Evolutionary conservation across 1,140 invertebrate species (phyloP).

Genomic region (Polypedilum vanderplanki): DNA sequence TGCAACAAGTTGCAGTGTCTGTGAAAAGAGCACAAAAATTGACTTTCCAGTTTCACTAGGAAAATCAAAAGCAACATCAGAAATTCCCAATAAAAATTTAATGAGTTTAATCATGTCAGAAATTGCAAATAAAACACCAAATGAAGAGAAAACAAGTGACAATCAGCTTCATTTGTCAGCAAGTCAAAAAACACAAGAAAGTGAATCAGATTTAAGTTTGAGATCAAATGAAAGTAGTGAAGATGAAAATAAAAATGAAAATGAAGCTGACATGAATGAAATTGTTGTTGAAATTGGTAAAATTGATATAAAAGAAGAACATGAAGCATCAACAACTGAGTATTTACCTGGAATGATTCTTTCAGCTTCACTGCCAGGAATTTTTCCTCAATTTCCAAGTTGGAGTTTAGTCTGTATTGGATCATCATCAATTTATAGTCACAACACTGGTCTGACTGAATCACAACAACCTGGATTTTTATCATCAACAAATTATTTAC

Average conservation of each 20-base stretch:
- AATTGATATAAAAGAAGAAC: not conserved
- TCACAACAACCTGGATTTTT: conserved; percentile 80
- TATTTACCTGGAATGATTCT: conserved; percentile 88
- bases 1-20: conserved; percentile 67
- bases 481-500: conserved; percentile 78
- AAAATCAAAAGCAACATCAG: conserved; percentile 54
- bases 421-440: conserved; percentile 82
- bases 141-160: conserved; percentile 3
- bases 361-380: conserved; percentile 61
- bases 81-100: conserved; percentile 29
- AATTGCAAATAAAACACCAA: not conserved
- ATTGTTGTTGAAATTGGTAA: conserved; percentile 37
- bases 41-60: conserved; percentile 80
- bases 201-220: conserved; percentile 34
- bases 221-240: not conserved
- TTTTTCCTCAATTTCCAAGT: conserved; percentile 84
- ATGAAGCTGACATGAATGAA: conserved; percentile 12
- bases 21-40: conserved; percentile 53
- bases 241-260: conserved; percentile 19
- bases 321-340: conserved; percentile 78
- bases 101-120: not conserved
- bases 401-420: conserved; percentile 90
- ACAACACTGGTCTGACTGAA: conserved; percentile 72
- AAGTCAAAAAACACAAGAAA: conserved; percentile 31
- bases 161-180: conserved; percentile 22